Percentiles rank a stretch among this genome's conserved stretches.
Conservation (phyloP, 1,140 invertebrate genomes). For the Bombus balteatus region DNA sequence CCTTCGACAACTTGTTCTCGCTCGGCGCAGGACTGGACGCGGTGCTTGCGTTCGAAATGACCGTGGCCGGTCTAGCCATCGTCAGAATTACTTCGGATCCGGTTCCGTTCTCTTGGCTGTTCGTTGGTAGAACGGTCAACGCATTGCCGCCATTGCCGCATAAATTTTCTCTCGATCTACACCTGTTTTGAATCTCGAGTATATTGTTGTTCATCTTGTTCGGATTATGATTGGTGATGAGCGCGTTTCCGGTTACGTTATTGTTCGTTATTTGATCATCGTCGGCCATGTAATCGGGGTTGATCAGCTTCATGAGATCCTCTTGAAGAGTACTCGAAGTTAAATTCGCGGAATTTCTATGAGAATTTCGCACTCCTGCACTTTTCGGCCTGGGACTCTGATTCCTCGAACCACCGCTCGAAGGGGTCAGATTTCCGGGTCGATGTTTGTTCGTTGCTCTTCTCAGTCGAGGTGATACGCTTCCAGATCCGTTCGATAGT, state of each 20-base stretch:
- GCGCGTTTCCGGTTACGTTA: conserved; percentile 70
- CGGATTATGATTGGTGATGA: conserved; percentile 68
- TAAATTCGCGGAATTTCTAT: conserved; percentile 86
- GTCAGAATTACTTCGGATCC: conserved; percentile 87
- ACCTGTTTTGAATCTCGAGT: conserved; percentile 80
- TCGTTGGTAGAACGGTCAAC: conserved; percentile 75
- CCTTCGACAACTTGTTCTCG: conserved; percentile 84
- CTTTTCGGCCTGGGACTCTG: conserved; percentile 84
- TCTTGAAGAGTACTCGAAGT: conserved; percentile 90
- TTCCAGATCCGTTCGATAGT: conserved; percentile 83
- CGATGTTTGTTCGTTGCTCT: conserved; percentile 79
- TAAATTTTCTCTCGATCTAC: conserved; percentile 83
- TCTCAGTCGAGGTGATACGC: conserved; percentile 83
- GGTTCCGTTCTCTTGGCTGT: conserved; percentile 77
- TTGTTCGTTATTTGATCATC: conserved; percentile 77
- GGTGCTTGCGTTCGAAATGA: conserved; percentile 87
- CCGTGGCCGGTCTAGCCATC: conserved; percentile 88
- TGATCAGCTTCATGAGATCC: conserved; percentile 94
- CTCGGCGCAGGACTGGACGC: conserved; percentile 85
- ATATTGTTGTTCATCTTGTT: conserved; percentile 79
- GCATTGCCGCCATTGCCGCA: conserved; percentile 78
- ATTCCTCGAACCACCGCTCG: conserved; percentile 84
- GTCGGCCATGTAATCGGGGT: conserved; percentile 89
- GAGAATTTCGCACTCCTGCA: conserved; percentile 80
- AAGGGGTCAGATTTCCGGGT: conserved; percentile 77